These are phyloP conservation scores for Coranthus polyacanthus DNA, from an alignment of 2,797 vertebrate species.

Conservation along the genomic window DNA sequence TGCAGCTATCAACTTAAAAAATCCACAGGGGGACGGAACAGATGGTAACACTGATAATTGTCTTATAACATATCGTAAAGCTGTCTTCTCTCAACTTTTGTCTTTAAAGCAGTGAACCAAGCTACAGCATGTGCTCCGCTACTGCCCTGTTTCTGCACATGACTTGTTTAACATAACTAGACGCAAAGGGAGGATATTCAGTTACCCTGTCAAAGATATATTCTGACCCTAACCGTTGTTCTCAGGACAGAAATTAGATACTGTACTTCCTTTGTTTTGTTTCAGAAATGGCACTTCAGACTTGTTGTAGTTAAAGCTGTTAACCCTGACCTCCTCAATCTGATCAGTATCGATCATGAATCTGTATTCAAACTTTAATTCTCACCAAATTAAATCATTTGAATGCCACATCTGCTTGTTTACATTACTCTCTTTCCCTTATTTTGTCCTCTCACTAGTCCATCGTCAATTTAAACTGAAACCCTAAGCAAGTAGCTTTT, in stretches of 20 bases:
- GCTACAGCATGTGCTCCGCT: not conserved
- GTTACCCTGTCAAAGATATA: conserved; percentile 35
- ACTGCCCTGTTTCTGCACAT: not conserved
- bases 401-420: no score
- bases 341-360: no score
- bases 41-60: conserved; percentile 8
- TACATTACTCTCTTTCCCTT: no score
- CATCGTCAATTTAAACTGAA: no score
- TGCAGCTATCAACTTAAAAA: not conserved
- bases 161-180: conserved; percentile 19
- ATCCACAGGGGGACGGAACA: not conserved
- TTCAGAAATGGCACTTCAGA: no score
- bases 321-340: no score
- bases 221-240: conserved; percentile 18
- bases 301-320: no score
- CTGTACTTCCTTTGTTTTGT: no score
- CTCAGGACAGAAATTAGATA: not conserved
- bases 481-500: no score
- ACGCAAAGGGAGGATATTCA: conserved; percentile 20
- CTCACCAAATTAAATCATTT: no score
- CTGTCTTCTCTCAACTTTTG: not conserved
- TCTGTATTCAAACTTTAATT: no score
- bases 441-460: no score
- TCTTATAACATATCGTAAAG: not conserved
- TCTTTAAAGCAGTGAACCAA: not conserved